phyloP scores from a whole-genome alignment of 1,140 invertebrate genomes.

The Hydropsyche tenuis region DNA sequence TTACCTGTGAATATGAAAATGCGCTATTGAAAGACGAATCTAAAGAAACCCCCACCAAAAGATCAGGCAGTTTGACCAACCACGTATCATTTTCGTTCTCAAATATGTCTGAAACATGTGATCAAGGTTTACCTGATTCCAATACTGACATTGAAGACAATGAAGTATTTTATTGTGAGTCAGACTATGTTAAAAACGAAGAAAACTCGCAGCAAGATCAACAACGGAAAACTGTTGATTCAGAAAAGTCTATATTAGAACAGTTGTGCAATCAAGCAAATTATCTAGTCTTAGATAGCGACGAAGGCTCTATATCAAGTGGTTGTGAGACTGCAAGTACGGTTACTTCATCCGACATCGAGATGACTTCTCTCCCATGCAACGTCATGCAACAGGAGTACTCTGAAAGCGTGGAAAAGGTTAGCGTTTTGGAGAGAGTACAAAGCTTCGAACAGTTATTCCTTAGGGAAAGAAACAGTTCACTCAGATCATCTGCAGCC shows the following conservation, averaged over 20 bases:
- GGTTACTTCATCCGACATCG: conserved; percentile 63
- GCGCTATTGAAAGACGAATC: background rate
- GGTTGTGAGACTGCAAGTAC: conserved; percentile 81
- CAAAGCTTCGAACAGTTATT: conserved; percentile 53
- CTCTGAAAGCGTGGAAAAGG: conserved; percentile 51
- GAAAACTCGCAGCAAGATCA: conserved; percentile 54
- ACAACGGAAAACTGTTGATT: conserved; percentile 51
- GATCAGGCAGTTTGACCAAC: conserved; percentile 20
- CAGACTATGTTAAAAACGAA: conserved; percentile 57
- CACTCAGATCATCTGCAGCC: conserved; percentile 35
- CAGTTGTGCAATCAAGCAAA: conserved; percentile 56
- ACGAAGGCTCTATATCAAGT: conserved; percentile 77
- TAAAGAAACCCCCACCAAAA: conserved; percentile 16
- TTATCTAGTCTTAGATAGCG: conserved; percentile 66
- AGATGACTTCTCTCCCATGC: conserved; percentile 60
- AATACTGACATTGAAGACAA: conserved; percentile 48
- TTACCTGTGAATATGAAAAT: conserved; percentile 7
- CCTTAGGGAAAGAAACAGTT: conserved; percentile 49
- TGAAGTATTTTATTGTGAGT: conserved; percentile 59
- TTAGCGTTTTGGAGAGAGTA: conserved; percentile 52
- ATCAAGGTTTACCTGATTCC: conserved; percentile 50
- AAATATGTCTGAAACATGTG: conserved; percentile 52
- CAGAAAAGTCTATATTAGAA: conserved; percentile 48
- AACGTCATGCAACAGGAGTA: conserved; percentile 55
- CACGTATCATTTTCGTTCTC: conserved; percentile 47